Evolutionary conservation across 1,140 invertebrate genomes (phyloP).

Genomic region (Pseudomyrmex concolor): DNA sequence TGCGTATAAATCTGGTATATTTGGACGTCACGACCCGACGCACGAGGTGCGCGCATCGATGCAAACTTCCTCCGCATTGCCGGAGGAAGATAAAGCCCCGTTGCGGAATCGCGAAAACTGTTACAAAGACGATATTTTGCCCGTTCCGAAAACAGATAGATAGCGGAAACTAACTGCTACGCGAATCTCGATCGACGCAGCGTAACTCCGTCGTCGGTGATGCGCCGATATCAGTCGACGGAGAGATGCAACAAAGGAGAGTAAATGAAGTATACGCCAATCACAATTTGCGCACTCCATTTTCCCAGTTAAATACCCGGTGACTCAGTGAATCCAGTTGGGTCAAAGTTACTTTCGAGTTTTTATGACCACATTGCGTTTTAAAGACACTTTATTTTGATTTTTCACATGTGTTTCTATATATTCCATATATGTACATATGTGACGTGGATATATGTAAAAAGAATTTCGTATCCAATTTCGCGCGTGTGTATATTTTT

Average conservation of each 20-base stretch:
- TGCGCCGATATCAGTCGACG: slow-evolving; percentile 33
- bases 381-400: neutral
- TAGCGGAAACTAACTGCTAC: slow-evolving; percentile 38
- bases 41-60: neutral
- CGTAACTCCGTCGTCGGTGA: slow-evolving; percentile 13
- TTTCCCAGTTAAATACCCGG: slow-evolving; percentile 8
- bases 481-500: neutral
- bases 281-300: neutral
- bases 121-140: slow-evolving; percentile 46
- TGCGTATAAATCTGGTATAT: slow-evolving; percentile 49
- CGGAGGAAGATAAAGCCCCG: slow-evolving; percentile 29
- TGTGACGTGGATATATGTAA: neutral
- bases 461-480: neutral
- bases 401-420: neutral
- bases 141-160: slow-evolving; percentile 17
- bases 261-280: neutral
- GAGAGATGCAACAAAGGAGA: neutral
- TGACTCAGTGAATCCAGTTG: neutral
- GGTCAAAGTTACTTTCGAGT: neutral
- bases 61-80: neutral
- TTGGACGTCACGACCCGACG: slow-evolving; percentile 4
- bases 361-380: neutral
- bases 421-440: neutral
- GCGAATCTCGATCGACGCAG: neutral
- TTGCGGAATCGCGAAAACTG: slow-evolving; percentile 2